Conservation (phyloP, 2,113 vertebrate genomes). For the Cyprinodon tularosa region DNA sequence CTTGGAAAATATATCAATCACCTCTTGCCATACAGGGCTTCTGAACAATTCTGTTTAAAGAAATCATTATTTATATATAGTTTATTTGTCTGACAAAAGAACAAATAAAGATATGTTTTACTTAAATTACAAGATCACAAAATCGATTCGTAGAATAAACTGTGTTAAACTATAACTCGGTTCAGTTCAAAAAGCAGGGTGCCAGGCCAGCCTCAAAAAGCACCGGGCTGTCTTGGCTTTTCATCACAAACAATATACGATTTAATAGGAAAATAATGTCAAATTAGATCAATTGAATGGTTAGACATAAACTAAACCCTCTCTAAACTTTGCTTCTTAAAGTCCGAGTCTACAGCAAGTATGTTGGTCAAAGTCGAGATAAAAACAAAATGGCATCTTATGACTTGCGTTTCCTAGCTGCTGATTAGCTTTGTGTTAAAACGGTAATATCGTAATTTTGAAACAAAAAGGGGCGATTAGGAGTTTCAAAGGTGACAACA, state of each 20-base stretch:
- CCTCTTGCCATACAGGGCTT: background rate
- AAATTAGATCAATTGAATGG: background rate
- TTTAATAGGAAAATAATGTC: background rate
- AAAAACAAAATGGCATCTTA: constrained; percentile 84
- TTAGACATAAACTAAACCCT: background rate
- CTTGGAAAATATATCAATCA: too few relatives aligned
- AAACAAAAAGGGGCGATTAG: too few relatives aligned
- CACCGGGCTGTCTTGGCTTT: background rate
- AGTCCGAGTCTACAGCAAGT: background rate
- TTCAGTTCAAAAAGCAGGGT: constrained; percentile 3
- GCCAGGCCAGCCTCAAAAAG: background rate
- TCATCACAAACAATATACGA: background rate
- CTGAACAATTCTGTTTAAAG: background rate
- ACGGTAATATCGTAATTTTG: background rate
- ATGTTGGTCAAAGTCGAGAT: constrained; percentile 58
- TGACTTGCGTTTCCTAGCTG: constrained; percentile 22
- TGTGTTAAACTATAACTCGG: too few relatives aligned
- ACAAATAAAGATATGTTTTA: background rate
- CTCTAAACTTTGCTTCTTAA: background rate
- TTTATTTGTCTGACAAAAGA: background rate
- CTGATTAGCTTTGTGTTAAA: constrained; percentile 22
- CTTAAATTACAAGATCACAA: background rate
- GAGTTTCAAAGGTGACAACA: background rate
- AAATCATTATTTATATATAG: background rate
- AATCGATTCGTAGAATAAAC: background rate